Percentiles rank a stretch among this genome's conserved stretches.
These are phyloP conservation scores for Melanchra persicariae DNA, from an alignment of 2,888 invertebrate species.

Conservation along the genomic window DNA sequence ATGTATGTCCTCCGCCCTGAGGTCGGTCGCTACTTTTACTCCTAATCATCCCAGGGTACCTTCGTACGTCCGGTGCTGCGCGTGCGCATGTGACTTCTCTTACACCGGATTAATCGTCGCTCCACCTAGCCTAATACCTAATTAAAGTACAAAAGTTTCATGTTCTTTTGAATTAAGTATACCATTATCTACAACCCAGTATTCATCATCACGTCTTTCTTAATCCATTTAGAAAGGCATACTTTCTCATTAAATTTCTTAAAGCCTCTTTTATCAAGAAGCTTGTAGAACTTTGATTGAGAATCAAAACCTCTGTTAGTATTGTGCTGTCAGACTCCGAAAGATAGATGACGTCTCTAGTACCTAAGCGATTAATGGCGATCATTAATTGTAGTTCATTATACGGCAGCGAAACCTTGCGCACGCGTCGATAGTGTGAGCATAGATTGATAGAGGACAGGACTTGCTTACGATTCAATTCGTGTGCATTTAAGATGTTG, in stretches of 20 bases:
- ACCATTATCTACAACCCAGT: background rate
- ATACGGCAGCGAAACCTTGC: background rate
- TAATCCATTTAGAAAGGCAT: too few relatives aligned
- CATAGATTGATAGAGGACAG: conserved; percentile 27
- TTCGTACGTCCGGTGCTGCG: too few relatives aligned
- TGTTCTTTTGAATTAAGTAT: conserved; percentile 3
- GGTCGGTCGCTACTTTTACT: too few relatives aligned
- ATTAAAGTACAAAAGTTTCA: too few relatives aligned
- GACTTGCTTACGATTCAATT: background rate
- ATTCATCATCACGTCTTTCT: background rate
- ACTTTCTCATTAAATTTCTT: conserved; percentile 8
- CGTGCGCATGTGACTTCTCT: too few relatives aligned
- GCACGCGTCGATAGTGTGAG: conserved; percentile 20
- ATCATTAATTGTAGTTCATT: conserved; percentile 31
- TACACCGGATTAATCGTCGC: too few relatives aligned
- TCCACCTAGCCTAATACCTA: too few relatives aligned
- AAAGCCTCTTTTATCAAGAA: conserved; percentile 2
- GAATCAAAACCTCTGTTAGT: conserved; percentile 19
- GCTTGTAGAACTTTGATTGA: background rate
- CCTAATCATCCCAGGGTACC: too few relatives aligned
- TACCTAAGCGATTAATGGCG: conserved; percentile 15
- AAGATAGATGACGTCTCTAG: conserved; percentile 17
- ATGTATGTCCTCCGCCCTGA: too few relatives aligned
- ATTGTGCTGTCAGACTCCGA: conserved; percentile 35
- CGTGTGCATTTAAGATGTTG: too few relatives aligned